Base-by-base conservation (phyloP, 2,113 vertebrate species). In the Phyllostomus hastatus region DNA sequence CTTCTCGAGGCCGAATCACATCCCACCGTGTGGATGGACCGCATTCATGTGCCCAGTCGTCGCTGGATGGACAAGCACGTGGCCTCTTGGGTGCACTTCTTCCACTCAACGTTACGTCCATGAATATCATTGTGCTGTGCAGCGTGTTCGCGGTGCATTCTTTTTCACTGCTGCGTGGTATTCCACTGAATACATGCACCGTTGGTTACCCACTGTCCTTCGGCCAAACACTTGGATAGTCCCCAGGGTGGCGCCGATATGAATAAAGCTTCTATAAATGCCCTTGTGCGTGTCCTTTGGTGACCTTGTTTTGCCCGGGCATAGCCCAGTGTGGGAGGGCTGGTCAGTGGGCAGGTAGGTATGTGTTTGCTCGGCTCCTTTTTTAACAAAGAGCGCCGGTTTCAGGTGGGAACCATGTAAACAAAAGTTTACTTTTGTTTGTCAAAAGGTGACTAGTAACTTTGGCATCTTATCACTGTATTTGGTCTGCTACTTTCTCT, bases 81-180 rank as follows among this genome's bases (percentile, higher is more conserved):
- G 6, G 38, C 17, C 22, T 20, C 88, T 59, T 6, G 43, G 26
- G 17, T 59, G 75, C 12, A 33, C 46, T 66, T 52, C 59, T 64
- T 79, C 61, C 17, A 4, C 33, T 81, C 54, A 1, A 4, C 4
- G 4, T 61, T 64, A 14, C 4, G n/a, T 28, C 46, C 17, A 0
- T 26, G 46, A 35, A n/a, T 9, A 41, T 31, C 17, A 15, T 10
- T 11, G 2, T 0, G 11, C 48, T 11, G 4, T 2, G 0, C 1
- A 1, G 12, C 11, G 1, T 57, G 9, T n/a, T 86, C 17, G 24
- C 2, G 0, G 7, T 4, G 50, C 17, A 0, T 46, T 7, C 69
- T 80, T 83, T 91, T 73, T 81, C 57, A 1, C 4, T 7, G 88
- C 57, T 57, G 33, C 5, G 8, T 81, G 22, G 24, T 76, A 69